Base-by-base conservation (phyloP, 2,797 vertebrate species). In the Poliocrania exsul region DNA sequence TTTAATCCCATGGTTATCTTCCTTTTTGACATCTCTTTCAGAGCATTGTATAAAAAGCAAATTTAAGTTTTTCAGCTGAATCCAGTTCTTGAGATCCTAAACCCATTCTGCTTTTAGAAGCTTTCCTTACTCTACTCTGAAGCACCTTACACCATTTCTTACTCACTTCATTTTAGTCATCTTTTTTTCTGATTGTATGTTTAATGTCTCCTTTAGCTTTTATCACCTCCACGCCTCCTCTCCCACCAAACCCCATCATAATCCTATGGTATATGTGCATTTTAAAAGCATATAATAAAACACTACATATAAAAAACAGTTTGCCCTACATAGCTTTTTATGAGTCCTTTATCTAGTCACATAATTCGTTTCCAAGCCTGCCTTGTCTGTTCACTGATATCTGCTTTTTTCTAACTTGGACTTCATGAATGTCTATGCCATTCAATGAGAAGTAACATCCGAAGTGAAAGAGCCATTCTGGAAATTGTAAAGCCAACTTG, bases 401-500 rank as follows among this genome's bases (percentile, higher is more conserved):
- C 20, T 16, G 13, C 8, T 60, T 92, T 53, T 37, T n/a, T 10
- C 7, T 31, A 51, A 64, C 18, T 19, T 35, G 7, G 6, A 61
- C 10, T n/a, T 71, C 2, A 3, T 9, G 11, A 70, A 8, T 60
- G 65, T 57, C 23, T 35, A 8, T 29, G 6, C 16, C 51, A 79
- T 49, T 35, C 38, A 78, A n/a, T 6, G 8, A 35, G 3, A 71
- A 83, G 10, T 16, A 47, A 49, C 42, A 77, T 70, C 49, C 49
- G 16, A 62, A 23, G 1, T 33, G 3, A n/a, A 65, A 81, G 13
- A 79, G 5, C 1, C 29, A 24, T 17, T 38, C 49, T 0, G 2
- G 9, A 56, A 82, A 62, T 0, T 13, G 3, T 37, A 42, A 78
- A 88, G 28, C 5, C 37, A 64, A 11, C 7, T 64, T 53, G 9